These are phyloP conservation scores for Malurus elegans DNA, from an alignment of 2,113 vertebrate genomes.

Conservation along the genomic window DNA sequence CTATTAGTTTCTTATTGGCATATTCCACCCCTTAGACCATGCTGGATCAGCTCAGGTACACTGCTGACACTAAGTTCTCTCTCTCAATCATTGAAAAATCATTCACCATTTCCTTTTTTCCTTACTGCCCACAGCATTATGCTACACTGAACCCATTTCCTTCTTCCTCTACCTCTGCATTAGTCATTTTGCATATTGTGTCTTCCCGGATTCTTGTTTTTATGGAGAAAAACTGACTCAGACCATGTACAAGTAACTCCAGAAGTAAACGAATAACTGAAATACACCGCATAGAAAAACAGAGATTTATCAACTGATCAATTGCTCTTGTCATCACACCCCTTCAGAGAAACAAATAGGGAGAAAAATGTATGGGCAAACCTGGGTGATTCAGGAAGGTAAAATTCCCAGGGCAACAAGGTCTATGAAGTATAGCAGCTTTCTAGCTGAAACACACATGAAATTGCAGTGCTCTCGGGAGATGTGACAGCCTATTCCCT, in stretches of 20 bases:
- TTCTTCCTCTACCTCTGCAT: neutral
- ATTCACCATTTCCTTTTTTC: neutral
- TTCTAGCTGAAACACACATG: neutral
- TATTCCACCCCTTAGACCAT: neutral
- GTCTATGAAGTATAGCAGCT: neutral
- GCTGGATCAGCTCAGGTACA: neutral
- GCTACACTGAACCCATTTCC: neutral
- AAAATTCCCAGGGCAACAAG: neutral
- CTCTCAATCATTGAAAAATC: neutral
- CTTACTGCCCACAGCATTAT: neutral
- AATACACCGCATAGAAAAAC: neutral
- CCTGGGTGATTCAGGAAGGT: neutral
- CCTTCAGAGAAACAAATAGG: neutral
- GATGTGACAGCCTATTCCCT: neutral
- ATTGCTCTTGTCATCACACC: neutral
- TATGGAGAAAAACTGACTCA: neutral
- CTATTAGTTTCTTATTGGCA: neutral
- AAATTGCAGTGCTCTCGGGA: neutral
- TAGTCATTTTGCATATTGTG: neutral
- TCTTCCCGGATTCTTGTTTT: neutral
- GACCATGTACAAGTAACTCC: neutral
- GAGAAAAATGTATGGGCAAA: neutral
- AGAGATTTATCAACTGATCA: neutral
- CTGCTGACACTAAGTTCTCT: neutral
- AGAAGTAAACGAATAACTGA: neutral